Evolutionary conservation across 1,140 invertebrate genomes (phyloP).

Genomic region (Drosophila arizonae): DNA sequence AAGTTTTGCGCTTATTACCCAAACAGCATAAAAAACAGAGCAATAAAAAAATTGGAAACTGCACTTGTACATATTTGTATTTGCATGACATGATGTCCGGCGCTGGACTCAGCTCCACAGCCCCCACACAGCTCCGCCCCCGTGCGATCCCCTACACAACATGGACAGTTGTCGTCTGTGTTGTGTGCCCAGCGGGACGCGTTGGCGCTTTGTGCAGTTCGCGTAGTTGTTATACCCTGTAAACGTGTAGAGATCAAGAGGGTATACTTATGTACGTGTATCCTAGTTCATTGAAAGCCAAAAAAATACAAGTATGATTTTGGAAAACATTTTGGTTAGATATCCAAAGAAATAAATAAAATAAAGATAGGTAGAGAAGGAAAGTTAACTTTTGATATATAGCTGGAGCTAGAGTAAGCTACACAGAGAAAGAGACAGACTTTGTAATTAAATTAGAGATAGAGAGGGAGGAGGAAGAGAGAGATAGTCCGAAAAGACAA

Average conservation of each 20-base stretch:
- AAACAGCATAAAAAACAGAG: slow-evolving; percentile 34
- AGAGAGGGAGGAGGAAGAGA: too few species aligned
- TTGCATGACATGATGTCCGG: slow-evolving; percentile 56
- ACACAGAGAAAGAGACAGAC: too few species aligned
- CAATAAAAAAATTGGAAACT: slow-evolving; percentile 34
- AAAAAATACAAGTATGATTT: too few species aligned
- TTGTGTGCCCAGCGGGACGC: slow-evolving; percentile 28
- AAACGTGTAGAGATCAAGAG: not conserved
- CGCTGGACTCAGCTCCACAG: not conserved
- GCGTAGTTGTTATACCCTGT: slow-evolving; percentile 6
- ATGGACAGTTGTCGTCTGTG: slow-evolving; percentile 37
- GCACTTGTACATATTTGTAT: slow-evolving; percentile 45
- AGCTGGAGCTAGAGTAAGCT: too few species aligned
- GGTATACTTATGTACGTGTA: not conserved
- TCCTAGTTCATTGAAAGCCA: not conserved
- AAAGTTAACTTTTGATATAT: too few species aligned
- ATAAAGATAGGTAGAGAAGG: not conserved
- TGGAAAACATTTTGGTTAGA: not conserved
- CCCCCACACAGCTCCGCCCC: not conserved
- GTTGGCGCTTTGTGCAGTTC: slow-evolving; percentile 17
- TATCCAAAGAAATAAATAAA: not conserved
- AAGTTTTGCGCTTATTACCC: slow-evolving; percentile 77
- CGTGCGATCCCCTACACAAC: not conserved
- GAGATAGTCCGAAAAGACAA: too few species aligned
- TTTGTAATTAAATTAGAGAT: too few species aligned